Percentiles rank a stretch among this genome's conserved stretches.
phyloP scores from a whole-genome alignment of 2,888 invertebrate species.

The Nymphalis polychloros region DNA sequence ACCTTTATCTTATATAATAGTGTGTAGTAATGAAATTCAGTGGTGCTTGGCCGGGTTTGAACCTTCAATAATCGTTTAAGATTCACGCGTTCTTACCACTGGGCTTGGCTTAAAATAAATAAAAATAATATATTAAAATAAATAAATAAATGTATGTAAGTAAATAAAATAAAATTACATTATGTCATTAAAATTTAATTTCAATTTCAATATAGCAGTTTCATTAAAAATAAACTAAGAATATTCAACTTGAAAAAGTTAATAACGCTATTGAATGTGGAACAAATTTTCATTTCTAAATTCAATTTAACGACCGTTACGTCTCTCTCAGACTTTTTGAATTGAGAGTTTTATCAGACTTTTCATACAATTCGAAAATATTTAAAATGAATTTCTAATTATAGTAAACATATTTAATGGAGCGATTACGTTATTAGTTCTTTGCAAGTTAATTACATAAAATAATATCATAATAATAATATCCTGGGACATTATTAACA shows the following conservation, averaged over 20 bases:
- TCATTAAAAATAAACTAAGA: neutral
- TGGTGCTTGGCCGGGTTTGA: too few species aligned
- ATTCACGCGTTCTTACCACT: too few species aligned
- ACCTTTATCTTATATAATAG: too few species aligned
- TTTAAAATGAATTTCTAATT: neutral
- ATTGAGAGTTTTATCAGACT: neutral
- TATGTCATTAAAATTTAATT: neutral
- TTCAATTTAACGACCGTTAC: constrained; percentile 5
- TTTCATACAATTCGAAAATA: neutral
- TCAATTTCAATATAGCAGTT: neutral
- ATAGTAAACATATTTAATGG: neutral
- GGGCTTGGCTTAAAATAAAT: too few species aligned
- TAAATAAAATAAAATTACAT: neutral
- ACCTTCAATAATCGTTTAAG: too few species aligned
- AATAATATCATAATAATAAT: too few species aligned
- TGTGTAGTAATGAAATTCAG: too few species aligned
- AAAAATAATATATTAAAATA: too few species aligned
- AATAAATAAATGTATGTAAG: too few species aligned
- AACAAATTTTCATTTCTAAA: constrained; percentile 3
- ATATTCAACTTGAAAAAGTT: constrained; percentile 3
- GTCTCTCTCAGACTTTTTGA: constrained; percentile 5
- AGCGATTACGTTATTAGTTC: neutral
- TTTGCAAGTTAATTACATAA: too few species aligned
- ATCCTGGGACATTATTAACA: too few species aligned
- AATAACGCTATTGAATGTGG: constrained; percentile 5